Evolutionary conservation across 2,888 invertebrate species (phyloP).

Genomic region (Cryptocheilus praepositus): DNA sequence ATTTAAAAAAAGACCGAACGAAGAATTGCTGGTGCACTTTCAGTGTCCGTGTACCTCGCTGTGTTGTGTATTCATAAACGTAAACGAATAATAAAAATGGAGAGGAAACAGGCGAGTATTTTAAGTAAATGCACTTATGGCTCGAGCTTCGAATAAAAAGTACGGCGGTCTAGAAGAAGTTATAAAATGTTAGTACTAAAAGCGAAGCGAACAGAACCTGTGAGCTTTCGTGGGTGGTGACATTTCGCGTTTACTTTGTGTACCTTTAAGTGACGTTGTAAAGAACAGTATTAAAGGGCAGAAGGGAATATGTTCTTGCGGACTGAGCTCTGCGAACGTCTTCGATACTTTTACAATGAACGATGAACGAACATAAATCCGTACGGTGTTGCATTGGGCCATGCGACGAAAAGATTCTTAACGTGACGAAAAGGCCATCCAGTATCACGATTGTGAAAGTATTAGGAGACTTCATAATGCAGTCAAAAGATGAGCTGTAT

Average conservation of each 20-base stretch:
- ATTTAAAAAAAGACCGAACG: neutral
- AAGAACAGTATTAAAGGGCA: neutral
- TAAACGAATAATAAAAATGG: neutral
- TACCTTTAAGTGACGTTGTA: slow-evolving; percentile 11
- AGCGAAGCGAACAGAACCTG: neutral
- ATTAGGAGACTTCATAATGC: too few species aligned
- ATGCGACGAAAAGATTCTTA: too few species aligned
- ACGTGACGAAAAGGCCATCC: too few species aligned
- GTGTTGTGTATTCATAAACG: neutral
- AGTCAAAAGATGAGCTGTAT: too few species aligned
- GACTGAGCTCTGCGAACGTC: too few species aligned
- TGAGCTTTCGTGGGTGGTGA: neutral
- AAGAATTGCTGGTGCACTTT: neutral
- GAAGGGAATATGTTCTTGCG: too few species aligned
- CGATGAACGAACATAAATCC: too few species aligned
- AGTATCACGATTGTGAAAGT: too few species aligned
- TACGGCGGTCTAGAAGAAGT: too few species aligned
- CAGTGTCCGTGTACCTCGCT: neutral
- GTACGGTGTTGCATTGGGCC: too few species aligned
- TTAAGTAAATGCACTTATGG: neutral
- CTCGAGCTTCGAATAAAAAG: slow-evolving; percentile 3
- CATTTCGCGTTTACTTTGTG: slow-evolving; percentile 8
- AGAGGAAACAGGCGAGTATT: slow-evolving; percentile 1
- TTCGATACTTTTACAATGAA: too few species aligned
- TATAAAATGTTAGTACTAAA: too few species aligned